These are phyloP conservation scores for Phalera bucephala DNA, from an alignment of 2,888 invertebrate genomes.

Conservation along the genomic window DNA sequence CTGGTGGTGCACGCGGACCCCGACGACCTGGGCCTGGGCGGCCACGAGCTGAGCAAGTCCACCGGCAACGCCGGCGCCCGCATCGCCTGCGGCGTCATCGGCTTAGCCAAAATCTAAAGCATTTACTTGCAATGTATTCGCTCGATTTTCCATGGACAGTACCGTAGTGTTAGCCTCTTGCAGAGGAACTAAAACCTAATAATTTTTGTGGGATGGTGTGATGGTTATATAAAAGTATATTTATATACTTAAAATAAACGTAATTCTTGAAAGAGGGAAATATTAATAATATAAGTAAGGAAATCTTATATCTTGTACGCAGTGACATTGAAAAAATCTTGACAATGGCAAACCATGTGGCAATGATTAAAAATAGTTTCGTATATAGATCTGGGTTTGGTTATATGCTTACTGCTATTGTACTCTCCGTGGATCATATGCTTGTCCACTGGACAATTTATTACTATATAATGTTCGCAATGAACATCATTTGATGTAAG, in stretches of 20 bases:
- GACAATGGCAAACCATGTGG: too few species aligned
- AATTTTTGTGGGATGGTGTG: too few species aligned
- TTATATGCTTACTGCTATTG: neutral
- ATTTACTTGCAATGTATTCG: neutral
- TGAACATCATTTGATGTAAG: slow-evolving; percentile 30
- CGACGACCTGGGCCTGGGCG: slow-evolving; percentile 97
- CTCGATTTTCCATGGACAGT: neutral
- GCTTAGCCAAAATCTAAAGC: slow-evolving; percentile 76
- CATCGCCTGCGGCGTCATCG: slow-evolving; percentile 94
- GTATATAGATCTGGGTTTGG: too few species aligned
- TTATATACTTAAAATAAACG: too few species aligned
- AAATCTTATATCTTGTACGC: too few species aligned
- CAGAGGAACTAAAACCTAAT: too few species aligned
- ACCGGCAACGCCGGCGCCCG: slow-evolving; percentile 98
- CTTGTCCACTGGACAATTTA: neutral
- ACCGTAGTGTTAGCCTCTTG: too few species aligned
- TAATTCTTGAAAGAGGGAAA: too few species aligned
- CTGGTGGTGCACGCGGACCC: slow-evolving; percentile 95
- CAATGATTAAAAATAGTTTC: too few species aligned
- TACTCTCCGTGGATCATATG: neutral
- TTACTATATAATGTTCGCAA: neutral
- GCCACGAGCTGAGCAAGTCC: slow-evolving; percentile 94
- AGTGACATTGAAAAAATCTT: too few species aligned
- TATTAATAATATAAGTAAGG: too few species aligned
- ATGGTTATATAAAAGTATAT: too few species aligned